Conservation (phyloP, 1,140 invertebrate species). For the Heliconius eleuchia region DNA sequence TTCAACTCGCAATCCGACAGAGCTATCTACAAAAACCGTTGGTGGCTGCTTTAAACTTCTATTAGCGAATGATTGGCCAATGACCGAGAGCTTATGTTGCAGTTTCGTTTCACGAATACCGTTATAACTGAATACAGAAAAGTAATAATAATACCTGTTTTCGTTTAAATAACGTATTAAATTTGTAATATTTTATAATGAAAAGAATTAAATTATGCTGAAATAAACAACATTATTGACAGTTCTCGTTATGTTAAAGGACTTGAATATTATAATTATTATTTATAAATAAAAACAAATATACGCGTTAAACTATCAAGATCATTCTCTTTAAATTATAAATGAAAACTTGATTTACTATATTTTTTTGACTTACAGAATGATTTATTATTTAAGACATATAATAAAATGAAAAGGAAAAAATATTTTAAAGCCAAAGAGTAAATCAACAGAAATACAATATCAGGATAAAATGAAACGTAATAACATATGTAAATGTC, state of each 20-base stretch:
- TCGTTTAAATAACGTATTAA: background rate
- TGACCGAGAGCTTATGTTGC: slow-evolving; percentile 32
- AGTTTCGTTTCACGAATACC: slow-evolving; percentile 47
- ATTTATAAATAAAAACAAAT: background rate
- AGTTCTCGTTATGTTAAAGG: background rate
- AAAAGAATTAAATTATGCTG: background rate
- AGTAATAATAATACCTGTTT: slow-evolving; percentile 6
- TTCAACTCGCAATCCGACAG: slow-evolving; percentile 70
- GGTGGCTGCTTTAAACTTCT: slow-evolving; percentile 57
- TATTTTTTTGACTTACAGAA: too few relatives aligned
- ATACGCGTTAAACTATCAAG: too few relatives aligned
- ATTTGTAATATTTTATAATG: background rate
- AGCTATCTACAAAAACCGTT: slow-evolving; percentile 76
- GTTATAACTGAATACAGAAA: background rate
- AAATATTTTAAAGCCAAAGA: background rate
- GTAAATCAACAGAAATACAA: background rate
- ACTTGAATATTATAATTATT: background rate
- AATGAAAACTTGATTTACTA: too few relatives aligned
- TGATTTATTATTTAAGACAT: too few relatives aligned
- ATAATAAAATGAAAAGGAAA: background rate
- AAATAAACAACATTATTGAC: background rate
- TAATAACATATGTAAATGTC: slow-evolving; percentile 17
- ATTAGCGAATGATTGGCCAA: slow-evolving; percentile 62
- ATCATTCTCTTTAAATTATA: too few relatives aligned
- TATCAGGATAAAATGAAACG: slow-evolving; percentile 9